These are phyloP conservation scores for Eidolon helvum DNA, from an alignment of 2,113 vertebrate genomes.

Conservation along the genomic window DNA sequence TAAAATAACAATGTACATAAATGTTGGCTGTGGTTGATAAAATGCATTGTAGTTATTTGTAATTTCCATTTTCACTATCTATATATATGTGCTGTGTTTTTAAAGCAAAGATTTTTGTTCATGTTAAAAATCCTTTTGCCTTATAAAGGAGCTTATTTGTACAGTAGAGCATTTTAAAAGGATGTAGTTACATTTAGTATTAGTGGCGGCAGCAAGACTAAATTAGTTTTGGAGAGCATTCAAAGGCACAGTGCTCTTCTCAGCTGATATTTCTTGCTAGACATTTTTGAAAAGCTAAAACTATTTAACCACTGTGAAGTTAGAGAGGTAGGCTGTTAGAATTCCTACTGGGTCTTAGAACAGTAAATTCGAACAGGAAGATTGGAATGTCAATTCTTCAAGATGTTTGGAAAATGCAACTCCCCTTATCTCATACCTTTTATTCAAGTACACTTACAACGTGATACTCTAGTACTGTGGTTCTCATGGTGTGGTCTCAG, in stretches of 20 bases:
- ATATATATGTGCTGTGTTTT: neutral
- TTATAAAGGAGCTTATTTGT: neutral
- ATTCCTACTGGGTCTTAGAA: neutral
- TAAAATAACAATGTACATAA: neutral
- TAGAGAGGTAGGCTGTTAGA: neutral
- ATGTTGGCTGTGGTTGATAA: neutral
- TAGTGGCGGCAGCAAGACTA: neutral
- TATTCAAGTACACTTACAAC: neutral
- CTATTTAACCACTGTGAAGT: constrained; percentile 5
- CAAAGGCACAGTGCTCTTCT: constrained; percentile 11
- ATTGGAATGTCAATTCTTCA: neutral
- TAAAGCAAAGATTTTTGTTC: neutral
- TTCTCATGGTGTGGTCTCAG: neutral
- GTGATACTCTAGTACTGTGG: no score
- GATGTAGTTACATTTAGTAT: neutral
- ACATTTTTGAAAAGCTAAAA: constrained; percentile 50
- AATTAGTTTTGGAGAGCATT: neutral
- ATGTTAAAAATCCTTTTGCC: neutral
- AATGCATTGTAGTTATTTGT: neutral
- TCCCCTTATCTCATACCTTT: neutral
- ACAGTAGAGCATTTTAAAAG: neutral
- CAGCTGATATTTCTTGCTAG: neutral
- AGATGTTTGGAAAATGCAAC: neutral
- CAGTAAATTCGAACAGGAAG: neutral
- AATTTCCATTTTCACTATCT: neutral